Conservation (phyloP, 37 sponge, comb jelly and placozoan genomes). For the Tethya wilhelma region DNA sequence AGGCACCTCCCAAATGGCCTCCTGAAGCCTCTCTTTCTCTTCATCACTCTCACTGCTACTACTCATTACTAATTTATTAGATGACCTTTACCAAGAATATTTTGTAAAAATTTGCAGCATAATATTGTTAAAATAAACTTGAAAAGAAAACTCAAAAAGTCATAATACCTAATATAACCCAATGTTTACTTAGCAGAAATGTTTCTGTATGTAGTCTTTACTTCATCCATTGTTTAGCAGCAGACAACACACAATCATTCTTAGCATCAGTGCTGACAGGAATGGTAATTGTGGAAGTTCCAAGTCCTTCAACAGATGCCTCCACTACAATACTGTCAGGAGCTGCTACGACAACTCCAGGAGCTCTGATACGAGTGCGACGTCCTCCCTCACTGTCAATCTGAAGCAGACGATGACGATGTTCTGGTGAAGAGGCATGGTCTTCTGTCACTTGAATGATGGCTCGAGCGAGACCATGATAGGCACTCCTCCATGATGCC, state of each 20-base stretch:
- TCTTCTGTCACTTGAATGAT: conserved; percentile 55
- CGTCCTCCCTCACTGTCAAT: conserved; percentile 58
- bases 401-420: conserved; percentile 46
- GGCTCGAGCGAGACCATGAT: conserved; percentile 65
- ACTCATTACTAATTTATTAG: too few relatives aligned
- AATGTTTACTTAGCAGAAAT: neutral
- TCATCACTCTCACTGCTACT: conserved; percentile 12
- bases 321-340: conserved; percentile 23
- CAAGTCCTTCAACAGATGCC: conserved; percentile 57
- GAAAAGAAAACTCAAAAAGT: too few relatives aligned
- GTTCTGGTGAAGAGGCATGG: conserved; percentile 18
- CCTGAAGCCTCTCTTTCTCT: conserved; percentile 29
- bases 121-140: too few relatives aligned
- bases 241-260: conserved; percentile 33
- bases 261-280: conserved; percentile 46
- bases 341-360: neutral
- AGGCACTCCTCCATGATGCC: conserved; percentile 72
- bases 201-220: too few relatives aligned
- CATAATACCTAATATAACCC: too few relatives aligned
- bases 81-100: too few relatives aligned
- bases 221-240: too few relatives aligned
- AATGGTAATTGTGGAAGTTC: conserved; percentile 32
- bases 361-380: conserved; percentile 43
- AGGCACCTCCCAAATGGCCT: conserved; percentile 24
- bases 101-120: too few relatives aligned